Evolutionary conservation across 1,140 invertebrate genomes (phyloP), one percentile per base, ranked within the genome.

Genomic region (Aricia agestis): DNA sequence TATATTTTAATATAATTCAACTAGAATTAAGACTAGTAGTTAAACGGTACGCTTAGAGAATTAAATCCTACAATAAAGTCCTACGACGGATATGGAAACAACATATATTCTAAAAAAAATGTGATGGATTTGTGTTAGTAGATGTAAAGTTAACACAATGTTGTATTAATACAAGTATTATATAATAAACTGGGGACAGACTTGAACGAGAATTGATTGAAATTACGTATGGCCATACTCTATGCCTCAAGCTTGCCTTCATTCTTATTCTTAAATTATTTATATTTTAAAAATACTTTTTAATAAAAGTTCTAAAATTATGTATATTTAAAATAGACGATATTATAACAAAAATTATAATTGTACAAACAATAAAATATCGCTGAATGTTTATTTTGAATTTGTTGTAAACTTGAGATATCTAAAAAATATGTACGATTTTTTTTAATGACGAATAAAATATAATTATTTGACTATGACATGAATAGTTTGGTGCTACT

Each of bases 81-180:
- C 78, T 80, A 63, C 18, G 81, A 87, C 86, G 83, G 86, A 87
- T 87, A 82, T 80, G 71, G 79, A 87, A 86, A 80, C 78, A 90
- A 91, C 89, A 89, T 82, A 91, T 91, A 91, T 91, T 90, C 89
- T 91, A 91, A 91, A 91, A 52, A 83, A 81, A 91, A 87, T 91
- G 89, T 91, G 89, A 90, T 91, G 87, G 86, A 89, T 89, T 89
- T 89, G 87, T 89, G 86, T 89, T 90, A 90, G 82, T 83, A 80
- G 76, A 73, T 76, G 74, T 80, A 69, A 82, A 61, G 59, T 72
- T 85, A 82, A 80, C 75, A 75, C 77, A 78, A 82, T 72, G 75
- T 77, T 71, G 67, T 81, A 74, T 75, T 74, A 72, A 76, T 73
- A 68, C 45, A 68, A 68, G 70, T 74, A 75, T 70, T 74, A 58